Evolutionary conservation across 1,140 invertebrate genomes (phyloP).

Genomic region (Babylonia areolata): DNA sequence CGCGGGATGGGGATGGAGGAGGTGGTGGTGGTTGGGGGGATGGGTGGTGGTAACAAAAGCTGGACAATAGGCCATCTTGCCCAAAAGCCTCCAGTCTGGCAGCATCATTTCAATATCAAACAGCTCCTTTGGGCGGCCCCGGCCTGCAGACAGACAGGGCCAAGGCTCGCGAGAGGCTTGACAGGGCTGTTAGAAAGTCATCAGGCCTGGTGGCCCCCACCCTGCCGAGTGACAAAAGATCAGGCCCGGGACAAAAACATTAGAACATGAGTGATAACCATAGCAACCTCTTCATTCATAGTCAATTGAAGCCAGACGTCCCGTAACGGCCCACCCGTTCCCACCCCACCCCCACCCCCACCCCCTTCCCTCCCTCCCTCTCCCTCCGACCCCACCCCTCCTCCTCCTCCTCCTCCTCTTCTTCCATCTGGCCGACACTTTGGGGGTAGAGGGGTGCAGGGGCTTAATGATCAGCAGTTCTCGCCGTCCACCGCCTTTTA

Average conservation of each 20-base stretch:
- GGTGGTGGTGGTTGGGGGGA: no score
- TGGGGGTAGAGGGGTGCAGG: background rate
- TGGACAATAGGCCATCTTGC: background rate
- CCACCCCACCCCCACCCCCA: background rate
- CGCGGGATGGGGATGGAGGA: no score
- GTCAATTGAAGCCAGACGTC: background rate
- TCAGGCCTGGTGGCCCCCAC: background rate
- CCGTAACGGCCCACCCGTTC: no score
- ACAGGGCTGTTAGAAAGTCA: slow-evolving; percentile 12
- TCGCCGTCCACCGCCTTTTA: background rate
- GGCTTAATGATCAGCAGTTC: slow-evolving; percentile 2
- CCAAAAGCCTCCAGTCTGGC: background rate
- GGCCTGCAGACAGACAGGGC: background rate
- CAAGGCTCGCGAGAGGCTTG: background rate
- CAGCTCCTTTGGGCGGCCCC: background rate
- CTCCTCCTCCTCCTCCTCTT: background rate
- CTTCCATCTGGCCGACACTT: background rate
- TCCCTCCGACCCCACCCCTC: background rate
- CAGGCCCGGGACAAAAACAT: background rate
- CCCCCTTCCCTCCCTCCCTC: background rate
- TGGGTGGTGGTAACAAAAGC: background rate
- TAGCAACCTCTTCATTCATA: slow-evolving; percentile 15
- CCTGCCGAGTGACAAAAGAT: background rate
- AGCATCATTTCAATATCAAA: slow-evolving; percentile 23
- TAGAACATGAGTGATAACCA: slow-evolving; percentile 26